These are phyloP conservation scores for Megaceryle alcyon DNA, from an alignment of 2,797 vertebrate genomes.

Conservation along the genomic window DNA sequence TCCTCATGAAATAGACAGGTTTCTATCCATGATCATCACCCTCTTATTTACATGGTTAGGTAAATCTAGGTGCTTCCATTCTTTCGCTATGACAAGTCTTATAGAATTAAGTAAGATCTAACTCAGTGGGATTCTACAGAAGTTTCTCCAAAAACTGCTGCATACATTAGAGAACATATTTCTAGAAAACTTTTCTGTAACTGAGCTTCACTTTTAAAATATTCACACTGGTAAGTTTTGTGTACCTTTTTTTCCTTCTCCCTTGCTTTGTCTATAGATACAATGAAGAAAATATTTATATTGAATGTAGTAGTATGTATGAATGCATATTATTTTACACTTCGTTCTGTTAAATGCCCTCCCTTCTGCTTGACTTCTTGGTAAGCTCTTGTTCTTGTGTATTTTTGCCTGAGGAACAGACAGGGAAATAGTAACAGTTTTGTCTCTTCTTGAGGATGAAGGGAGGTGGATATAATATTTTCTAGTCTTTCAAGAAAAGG, in stretches of 20 bases:
- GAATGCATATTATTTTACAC: neutral
- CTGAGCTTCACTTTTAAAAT: neutral
- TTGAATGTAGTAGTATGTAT: neutral
- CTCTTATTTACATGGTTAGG: neutral
- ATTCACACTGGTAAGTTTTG: neutral
- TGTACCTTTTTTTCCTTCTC: neutral
- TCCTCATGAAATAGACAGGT: neutral
- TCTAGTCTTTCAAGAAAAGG: conserved; percentile 24
- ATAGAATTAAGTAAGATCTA: fast-evolving
- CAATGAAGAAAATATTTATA: neutral
- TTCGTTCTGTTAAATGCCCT: neutral
- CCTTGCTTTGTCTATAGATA: neutral
- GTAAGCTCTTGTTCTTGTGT: neutral
- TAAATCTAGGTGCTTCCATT: neutral
- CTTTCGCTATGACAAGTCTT: neutral
- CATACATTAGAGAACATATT: neutral
- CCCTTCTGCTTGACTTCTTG: neutral
- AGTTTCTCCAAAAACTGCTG: neutral
- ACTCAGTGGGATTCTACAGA: neutral
- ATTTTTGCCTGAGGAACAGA: neutral
- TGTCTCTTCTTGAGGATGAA: neutral
- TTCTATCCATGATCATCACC: neutral
- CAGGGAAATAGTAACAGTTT: conserved; percentile 26
- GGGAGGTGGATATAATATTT: neutral
- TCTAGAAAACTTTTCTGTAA: neutral